Evolutionary conservation across 2,797 vertebrate species (phyloP), one percentile per base, ranked within the genome.

Genomic region (Tenualosa thibaudeaui): DNA sequence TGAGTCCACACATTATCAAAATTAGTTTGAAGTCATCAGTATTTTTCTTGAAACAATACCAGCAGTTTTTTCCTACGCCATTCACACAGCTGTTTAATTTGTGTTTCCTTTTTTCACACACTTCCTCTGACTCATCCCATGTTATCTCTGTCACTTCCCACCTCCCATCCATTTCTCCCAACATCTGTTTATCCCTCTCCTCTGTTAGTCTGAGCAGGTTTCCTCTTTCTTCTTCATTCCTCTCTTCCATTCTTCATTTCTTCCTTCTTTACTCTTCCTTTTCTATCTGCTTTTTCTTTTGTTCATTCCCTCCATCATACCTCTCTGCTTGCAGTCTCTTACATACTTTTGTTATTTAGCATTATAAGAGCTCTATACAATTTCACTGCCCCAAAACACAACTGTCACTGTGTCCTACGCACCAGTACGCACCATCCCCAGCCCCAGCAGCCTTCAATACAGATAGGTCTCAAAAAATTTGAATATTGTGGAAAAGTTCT

Each of bases 231-330:
- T 43, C 37, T 46, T 43, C 6, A 2, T 22, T 78, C 71, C 3
- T n/a, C 12, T 68, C 65, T 6, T 40, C 19, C 56, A 19, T 71
- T 26, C 26, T 85, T 78, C 60, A 84, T 86, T 60, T 84, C 85
- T 87, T 51, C 22, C 6, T 22, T 40, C 22, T 37, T 22, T 40
- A 31, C 78, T 19, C 60, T 43, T 19, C 26, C 81, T 22, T 78
- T 78, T 22, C 17, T 5, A 12, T 10, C 8, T 26, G 15, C 62
- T 15, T 31, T 17, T 10, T 24, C 22, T 56, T 9, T 62, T 8
- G 8, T 13, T n/a, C 50, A 5, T 51, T 51, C 50, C 7, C 50
- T 7, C 50, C 46, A 46, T 46, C 46, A 46, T 46, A 46, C 46
- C 46, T 46, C 50, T 51, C 50, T 15, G 51, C 2, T 53, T 53